Evolutionary conservation across 2,113 vertebrate genomes (phyloP), one percentile per base, ranked within the genome.

Genomic region (Herpetotheres cachinnans): DNA sequence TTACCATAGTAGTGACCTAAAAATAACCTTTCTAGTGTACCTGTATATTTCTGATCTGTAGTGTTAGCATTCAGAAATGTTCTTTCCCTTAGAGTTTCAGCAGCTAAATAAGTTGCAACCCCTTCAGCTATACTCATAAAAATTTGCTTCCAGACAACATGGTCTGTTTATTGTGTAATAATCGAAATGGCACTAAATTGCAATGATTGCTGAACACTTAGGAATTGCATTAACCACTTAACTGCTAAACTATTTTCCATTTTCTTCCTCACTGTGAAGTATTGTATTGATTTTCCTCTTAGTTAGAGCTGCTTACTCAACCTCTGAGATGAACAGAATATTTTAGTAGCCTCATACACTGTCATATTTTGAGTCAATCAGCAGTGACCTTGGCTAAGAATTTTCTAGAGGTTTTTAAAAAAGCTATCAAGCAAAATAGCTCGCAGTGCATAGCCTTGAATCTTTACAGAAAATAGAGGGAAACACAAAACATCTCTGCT

Each of bases 81-180:
- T 97, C 95, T 97, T 97, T 98, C 95, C 97, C 94, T 97, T 91
- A 52, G 96, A 98, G 97, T 98, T 98, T 98, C 98, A 97, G 95
- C 97, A 98, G 98, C 98, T 98, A 98, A 98, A 98, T 98, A 98
- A 98, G 98, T 98, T 98, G 98, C 97, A 98, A 96, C 96, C 98
- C 98, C 98, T 98, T 98, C 97, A 98, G 98, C 98, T 97, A 98
- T 98, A 98, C 98, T 98, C 98, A 98, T 98, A 98, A 98, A 98
- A 98, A 98, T 98, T 98, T 98, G 98, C 98, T 98, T 98, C 98
- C 98, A 98, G 98, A 98, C 98, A 98, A 98, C 98, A 98, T 98
- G 98, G 98, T 98, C 98, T 98, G 98, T 98, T 98, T 98, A 98
- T 98, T 98, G 98, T 98, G 98, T 98, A 98, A 98, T 98, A 98